A percentile compares a stretch with the other conserved stretches of the same genome.
Evolutionary conservation across 2,113 vertebrate genomes (phyloP).

Genomic region (Notarius lentiginosus): DNA sequence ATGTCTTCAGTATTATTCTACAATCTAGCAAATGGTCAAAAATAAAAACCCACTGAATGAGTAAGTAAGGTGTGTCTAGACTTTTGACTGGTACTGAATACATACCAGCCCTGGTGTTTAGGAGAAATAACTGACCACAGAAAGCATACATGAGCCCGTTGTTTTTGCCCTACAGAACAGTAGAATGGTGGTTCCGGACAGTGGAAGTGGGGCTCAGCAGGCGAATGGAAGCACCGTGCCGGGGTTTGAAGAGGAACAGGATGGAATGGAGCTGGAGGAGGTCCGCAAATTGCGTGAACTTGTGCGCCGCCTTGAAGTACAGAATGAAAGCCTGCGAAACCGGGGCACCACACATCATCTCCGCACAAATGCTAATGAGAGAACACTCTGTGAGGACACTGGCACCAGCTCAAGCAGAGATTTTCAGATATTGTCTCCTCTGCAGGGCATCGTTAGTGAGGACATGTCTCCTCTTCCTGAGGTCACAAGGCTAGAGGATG

Average conservation of each 20-base stretch:
- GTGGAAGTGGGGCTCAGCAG: slow-evolving; percentile 68
- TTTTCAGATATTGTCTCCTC: slow-evolving; percentile 54
- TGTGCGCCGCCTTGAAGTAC: slow-evolving; percentile 82
- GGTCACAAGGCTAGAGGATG: slow-evolving; percentile 45
- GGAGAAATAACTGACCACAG: neutral
- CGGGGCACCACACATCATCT: slow-evolving; percentile 66
- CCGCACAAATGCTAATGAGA: slow-evolving; percentile 62
- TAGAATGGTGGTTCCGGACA: slow-evolving; percentile 88
- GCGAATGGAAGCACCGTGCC: slow-evolving; percentile 66
- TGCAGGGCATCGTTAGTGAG: slow-evolving; percentile 57
- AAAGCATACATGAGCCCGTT: neutral
- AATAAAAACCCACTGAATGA: too few species aligned
- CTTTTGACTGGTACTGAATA: too few species aligned
- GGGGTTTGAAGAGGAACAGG: slow-evolving; percentile 55
- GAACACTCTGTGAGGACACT: slow-evolving; percentile 64
- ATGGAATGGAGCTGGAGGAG: slow-evolving; percentile 80
- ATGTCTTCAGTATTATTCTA: neutral
- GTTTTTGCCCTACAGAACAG: slow-evolving; percentile 23
- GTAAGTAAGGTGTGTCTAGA: too few species aligned
- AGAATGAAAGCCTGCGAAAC: slow-evolving; percentile 81
- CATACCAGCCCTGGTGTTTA: neutral
- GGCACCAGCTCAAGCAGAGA: slow-evolving; percentile 56
- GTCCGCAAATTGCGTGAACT: slow-evolving; percentile 86
- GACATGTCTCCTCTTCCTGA: slow-evolving; percentile 65
- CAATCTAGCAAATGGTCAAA: too few species aligned